Base-by-base conservation (phyloP, 23 tunicate species). In the Trididemnum clinides region DNA sequence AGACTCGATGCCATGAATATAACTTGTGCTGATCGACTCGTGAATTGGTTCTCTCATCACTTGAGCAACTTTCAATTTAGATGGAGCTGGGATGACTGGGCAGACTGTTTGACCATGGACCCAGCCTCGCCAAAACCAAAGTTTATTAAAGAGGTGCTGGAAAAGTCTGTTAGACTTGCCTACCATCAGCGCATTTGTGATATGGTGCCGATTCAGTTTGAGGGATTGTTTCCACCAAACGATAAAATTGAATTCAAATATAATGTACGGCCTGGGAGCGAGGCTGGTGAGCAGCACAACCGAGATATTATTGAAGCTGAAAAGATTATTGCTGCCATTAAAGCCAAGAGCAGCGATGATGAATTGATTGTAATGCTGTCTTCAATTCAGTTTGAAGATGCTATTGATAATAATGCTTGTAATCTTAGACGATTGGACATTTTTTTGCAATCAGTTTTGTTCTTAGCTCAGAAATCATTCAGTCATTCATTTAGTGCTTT, bases 71-170 rank as follows among this genome's bases (percentile, higher is more conserved):
- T 97, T 62, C 99, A 97, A 77, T 97, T 97, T 80, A 86, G 95
- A 31, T 97, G 99, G 99, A 92, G 91, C 39, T 97, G 99, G 99
- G 97, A 97, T 74, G 99, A 97, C 26, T 97, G 99, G 99, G 69
- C 91, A 0, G 91, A 89, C 32, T 97, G 99, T 70, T 54, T 97
- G 35, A 39, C 49, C 7, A 63, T 78, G 18, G 97, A 92, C 30
- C 83, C 69, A 1, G 85, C 89, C 15, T 30, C 57, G 12, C 92
- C 99, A 39, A 82, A 88, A 36, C 97, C 99, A 12, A 88, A 93
- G 64, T 97, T 97, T 66, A 82, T 97, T 38, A 63, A 77, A 72
- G 99, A 97, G 65, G 97, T 92, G 44, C 82, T 97, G 33, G 99
- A 89, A 77, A 97, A 92, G 62, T 81, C 95, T 80, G 34, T 93